phyloP scores from a whole-genome alignment of 1,140 invertebrate species.

The Ganaspis sp. region DNA sequence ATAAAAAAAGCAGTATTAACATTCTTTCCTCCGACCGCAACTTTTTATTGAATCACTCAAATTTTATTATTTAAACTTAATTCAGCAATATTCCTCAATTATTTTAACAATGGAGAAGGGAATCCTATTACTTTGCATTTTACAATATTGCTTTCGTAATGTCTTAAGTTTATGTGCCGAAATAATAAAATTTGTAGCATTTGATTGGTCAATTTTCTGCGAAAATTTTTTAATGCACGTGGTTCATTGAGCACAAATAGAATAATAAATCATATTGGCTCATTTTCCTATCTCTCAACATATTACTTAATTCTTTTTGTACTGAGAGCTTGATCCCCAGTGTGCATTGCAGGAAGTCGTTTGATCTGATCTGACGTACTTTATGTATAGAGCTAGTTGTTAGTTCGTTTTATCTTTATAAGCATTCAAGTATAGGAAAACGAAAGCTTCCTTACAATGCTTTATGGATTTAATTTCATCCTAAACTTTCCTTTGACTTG shows the following conservation, averaged over 20 bases:
- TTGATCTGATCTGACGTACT: conserved; percentile 13
- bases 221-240: neutral
- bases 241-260: conserved; percentile 1
- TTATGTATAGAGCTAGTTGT: neutral
- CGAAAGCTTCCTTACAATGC: conserved; percentile 10
- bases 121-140: neutral
- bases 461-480: too few species aligned
- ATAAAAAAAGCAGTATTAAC: too few species aligned
- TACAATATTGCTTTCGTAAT: neutral
- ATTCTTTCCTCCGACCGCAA: too few species aligned
- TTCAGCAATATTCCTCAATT: neutral
- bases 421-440: conserved; percentile 11
- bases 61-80: neutral
- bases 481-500: too few species aligned
- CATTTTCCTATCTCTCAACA: conserved; percentile 7
- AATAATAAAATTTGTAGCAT: neutral
- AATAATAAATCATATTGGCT: conserved; percentile 12
- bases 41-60: too few species aligned
- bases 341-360: conserved; percentile 17
- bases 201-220: neutral
- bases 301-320: conserved; percentile 27
- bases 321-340: neutral
- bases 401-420: conserved; percentile 1
- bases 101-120: neutral
- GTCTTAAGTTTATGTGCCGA: conserved; percentile 5